Evolutionary conservation across 2,113 vertebrate species (phyloP), one percentile per base, ranked within the genome.

Genomic region (Tichodroma muraria): DNA sequence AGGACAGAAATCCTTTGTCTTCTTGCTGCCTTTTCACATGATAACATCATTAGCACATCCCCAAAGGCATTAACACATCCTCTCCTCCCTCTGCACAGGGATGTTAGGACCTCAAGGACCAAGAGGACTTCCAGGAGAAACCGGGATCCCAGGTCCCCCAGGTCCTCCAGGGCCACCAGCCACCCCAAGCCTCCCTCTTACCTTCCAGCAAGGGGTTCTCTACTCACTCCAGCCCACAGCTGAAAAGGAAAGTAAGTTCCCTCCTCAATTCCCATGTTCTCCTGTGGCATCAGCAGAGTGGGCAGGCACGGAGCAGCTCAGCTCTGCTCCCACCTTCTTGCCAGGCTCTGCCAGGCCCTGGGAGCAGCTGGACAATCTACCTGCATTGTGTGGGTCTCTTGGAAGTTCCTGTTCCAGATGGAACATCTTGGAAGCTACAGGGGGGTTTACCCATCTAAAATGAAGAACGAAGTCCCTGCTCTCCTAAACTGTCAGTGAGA

Each of bases 101-200:
- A 97, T 97, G 50, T 6, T 97, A 82, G 98, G 98, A 90, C 97
- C 98, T 10, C 98, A 96, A 54, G 98, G 98, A 70, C 98, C 98
- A 30, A 98, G 97, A 61, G 99, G 99, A 83, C 93, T 97, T 70
- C 98, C 98, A 54, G 99, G 99, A 95, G 98, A 98, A 94, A 97
- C 78, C 0, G 99, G 99, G 66, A 97, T 95, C 23, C 98, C 98
- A 0, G 99, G 99, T 3, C 98, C 97, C 22, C 98, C 98, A 1
- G 99, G 99, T 10, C 98, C 97, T 13, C 98, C 98, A 0, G 98
- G 99, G 37, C 98, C 97, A 94, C 98, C 66, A 88, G 98, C 95
- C 69, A 97, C 93, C 31, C 98, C 89, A 15, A 97, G 95, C 80
- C 92, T 82, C 71, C 96, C 94, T 31, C 73, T 96, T 8, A 94